These are phyloP conservation scores for Cnemophilus loriae DNA, from an alignment of 2,113 vertebrate genomes.

Conservation along the genomic window DNA sequence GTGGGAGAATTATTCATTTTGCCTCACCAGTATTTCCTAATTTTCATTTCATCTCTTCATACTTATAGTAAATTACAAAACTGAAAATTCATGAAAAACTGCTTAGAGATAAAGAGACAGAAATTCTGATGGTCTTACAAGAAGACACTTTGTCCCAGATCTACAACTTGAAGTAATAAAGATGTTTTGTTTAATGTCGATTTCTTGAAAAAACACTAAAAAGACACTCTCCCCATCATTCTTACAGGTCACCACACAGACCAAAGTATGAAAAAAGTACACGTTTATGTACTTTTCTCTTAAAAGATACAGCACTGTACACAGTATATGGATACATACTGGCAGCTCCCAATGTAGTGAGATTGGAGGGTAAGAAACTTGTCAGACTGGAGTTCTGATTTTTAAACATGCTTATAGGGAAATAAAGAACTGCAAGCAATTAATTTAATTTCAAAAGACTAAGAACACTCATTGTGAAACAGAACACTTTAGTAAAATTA, in stretches of 20 bases:
- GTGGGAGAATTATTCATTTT: conserved; percentile 48
- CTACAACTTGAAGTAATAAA: not conserved
- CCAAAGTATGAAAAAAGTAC: not conserved
- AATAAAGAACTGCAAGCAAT: not conserved
- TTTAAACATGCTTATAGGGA: not conserved
- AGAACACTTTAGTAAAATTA: not conserved
- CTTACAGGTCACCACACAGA: not conserved
- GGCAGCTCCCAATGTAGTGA: not conserved
- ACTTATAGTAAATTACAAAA: conserved; percentile 42
- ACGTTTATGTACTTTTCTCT: not conserved
- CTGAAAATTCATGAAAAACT: conserved; percentile 33
- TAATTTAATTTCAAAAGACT: not conserved
- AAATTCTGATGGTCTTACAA: not conserved
- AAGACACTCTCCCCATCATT: not conserved
- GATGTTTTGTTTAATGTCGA: not conserved
- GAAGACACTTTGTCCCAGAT: not conserved
- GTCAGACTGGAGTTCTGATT: not conserved
- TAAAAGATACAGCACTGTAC: not conserved
- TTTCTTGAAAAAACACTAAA: not conserved
- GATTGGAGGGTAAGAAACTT: not conserved
- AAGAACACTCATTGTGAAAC: not conserved
- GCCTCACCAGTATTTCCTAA: conserved; percentile 27
- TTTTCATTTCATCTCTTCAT: conserved; percentile 48
- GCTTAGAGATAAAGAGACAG: not conserved
- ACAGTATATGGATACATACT: no score